Conservation (phyloP, 1,140 invertebrate genomes). For the Colletes gigas region DNA sequence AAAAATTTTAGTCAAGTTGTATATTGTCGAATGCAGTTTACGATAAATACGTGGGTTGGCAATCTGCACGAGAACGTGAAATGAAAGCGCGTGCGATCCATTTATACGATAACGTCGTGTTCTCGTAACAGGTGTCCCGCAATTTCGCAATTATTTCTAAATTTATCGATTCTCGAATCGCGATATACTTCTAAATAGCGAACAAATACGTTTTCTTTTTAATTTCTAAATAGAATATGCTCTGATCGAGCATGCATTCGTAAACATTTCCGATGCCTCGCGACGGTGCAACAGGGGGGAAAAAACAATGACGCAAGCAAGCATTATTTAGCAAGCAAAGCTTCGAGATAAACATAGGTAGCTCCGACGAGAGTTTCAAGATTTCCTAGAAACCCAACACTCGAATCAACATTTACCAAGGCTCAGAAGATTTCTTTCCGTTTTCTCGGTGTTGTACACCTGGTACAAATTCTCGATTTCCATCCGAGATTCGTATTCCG, state of each 20-base stretch:
- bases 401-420: conserved; percentile 50
- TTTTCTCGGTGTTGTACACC: conserved; percentile 43
- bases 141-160: background rate
- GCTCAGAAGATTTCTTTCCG: conserved; percentile 48
- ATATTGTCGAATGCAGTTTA: too few species aligned
- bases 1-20: too few species aligned
- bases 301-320: conserved; percentile 16
- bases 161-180: background rate
- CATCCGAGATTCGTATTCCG: conserved; percentile 18
- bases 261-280: background rate
- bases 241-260: background rate
- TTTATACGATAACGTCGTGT: background rate
- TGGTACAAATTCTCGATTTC: conserved; percentile 52
- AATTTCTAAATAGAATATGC: too few species aligned
- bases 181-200: too few species aligned
- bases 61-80: background rate
- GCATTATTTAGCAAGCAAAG: background rate
- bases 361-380: background rate
- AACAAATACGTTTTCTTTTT: too few species aligned
- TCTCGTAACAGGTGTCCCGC: background rate
- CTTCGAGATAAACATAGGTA: conserved; percentile 1
- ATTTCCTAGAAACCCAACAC: background rate
- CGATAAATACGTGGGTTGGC: too few species aligned
- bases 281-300: background rate
- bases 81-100: background rate